These are phyloP conservation scores for Andrena fulva DNA, from an alignment of 2,888 invertebrate species.

Conservation along the genomic window DNA sequence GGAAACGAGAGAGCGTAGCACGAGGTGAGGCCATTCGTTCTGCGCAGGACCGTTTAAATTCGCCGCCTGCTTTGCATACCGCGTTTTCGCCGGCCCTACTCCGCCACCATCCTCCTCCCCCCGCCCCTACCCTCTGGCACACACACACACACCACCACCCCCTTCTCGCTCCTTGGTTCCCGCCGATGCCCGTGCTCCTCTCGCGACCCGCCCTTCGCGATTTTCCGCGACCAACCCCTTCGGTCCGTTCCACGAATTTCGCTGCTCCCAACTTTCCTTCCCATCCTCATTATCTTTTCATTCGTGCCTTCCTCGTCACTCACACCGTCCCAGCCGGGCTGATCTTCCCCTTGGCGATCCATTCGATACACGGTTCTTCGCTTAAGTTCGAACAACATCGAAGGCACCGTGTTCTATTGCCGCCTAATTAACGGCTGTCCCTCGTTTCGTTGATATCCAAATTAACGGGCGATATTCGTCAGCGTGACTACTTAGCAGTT, in stretches of 20 bases:
- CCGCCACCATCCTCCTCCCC: constrained; percentile 62
- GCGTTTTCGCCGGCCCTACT: constrained; percentile 74
- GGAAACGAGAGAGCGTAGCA: constrained; percentile 72
- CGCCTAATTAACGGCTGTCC: too few relatives aligned
- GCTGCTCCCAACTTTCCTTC: constrained; percentile 31
- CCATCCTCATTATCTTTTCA: not conserved
- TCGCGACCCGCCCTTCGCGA: constrained; percentile 73
- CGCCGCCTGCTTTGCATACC: constrained; percentile 84
- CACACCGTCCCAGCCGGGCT: too few relatives aligned
- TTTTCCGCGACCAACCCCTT: constrained; percentile 73
- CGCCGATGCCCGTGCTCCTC: constrained; percentile 33
- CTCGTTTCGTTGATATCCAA: too few relatives aligned
- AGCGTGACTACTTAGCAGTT: too few relatives aligned
- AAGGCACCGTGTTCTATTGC: too few relatives aligned
- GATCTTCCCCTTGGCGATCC: too few relatives aligned
- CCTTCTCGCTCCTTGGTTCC: constrained; percentile 33
- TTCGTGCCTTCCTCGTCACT: too few relatives aligned
- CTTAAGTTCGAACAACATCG: too few relatives aligned
- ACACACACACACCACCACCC: constrained; percentile 42
- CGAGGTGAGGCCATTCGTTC: constrained; percentile 79
- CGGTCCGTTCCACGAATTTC: constrained; percentile 59
- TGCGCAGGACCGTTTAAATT: constrained; percentile 83
- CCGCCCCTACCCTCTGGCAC: constrained; percentile 23
- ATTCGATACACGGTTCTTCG: too few relatives aligned
- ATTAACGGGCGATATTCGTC: too few relatives aligned